phyloP scores from a whole-genome alignment of 2,113 vertebrate species.

The Tonatia bakeri region DNA sequence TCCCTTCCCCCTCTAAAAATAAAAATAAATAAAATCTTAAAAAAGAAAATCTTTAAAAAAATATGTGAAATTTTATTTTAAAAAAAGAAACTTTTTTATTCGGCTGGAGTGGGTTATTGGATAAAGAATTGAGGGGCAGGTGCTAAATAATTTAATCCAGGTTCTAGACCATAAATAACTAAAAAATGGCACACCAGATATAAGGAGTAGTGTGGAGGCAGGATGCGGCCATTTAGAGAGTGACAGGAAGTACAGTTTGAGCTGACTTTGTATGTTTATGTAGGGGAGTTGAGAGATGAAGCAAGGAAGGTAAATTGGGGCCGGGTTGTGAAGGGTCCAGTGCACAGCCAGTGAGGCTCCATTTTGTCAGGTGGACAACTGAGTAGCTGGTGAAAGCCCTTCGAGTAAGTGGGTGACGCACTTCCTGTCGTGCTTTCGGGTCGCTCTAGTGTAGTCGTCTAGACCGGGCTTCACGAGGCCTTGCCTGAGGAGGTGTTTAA shows the following conservation, averaged over 20 bases:
- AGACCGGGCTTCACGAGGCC: not conserved
- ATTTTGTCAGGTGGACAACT: not conserved
- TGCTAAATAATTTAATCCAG: not conserved
- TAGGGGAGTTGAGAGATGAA: not conserved
- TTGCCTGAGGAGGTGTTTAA: not conserved
- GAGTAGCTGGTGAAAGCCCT: not conserved
- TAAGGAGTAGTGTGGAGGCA: not conserved
- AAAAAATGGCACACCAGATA: not conserved
- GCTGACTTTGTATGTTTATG: not conserved
- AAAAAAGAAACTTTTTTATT: not conserved
- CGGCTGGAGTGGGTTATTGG: not conserved
- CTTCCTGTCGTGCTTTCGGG: not conserved
- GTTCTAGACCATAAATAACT: not conserved
- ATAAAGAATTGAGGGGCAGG: not conserved
- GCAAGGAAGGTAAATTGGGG: not conserved
- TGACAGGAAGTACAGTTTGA: not conserved
- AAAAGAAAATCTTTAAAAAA: too few relatives aligned
- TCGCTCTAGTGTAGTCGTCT: not conserved
- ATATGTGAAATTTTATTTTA: too few relatives aligned
- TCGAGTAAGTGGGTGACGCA: too few relatives aligned
- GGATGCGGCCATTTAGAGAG: not conserved
- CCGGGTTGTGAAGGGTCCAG: not conserved
- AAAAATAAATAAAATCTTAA: too few relatives aligned
- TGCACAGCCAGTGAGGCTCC: not conserved
- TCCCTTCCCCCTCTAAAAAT: too few relatives aligned